These are phyloP conservation scores for Oscheius sp. DNA, from an alignment of 2,888 invertebrate species.

Conservation along the genomic window DNA sequence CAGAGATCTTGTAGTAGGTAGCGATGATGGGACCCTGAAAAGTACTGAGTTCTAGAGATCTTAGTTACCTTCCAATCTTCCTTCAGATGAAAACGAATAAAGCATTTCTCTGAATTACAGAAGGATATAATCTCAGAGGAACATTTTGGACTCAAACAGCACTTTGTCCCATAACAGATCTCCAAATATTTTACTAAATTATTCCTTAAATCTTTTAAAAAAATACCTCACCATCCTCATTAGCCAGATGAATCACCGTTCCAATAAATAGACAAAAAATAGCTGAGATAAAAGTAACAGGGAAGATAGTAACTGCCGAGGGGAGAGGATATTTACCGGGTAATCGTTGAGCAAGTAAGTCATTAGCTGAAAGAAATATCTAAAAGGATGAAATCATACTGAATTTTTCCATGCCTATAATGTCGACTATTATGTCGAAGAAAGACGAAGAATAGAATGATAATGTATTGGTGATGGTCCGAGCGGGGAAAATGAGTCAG, in stretches of 20 bases:
- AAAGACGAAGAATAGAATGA: too few species aligned
- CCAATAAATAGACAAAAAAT: conserved; percentile 4
- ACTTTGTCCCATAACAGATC: neutral
- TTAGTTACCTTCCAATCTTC: neutral
- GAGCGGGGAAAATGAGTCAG: too few species aligned
- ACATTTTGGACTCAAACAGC: neutral
- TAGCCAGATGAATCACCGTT: neutral
- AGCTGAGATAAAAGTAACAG: neutral
- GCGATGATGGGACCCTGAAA: neutral
- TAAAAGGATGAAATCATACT: too few species aligned
- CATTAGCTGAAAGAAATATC: neutral
- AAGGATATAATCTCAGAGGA: too few species aligned
- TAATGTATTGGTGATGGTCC: too few species aligned
- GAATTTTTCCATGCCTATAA: too few species aligned
- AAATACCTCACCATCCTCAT: neutral
- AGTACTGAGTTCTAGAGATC: neutral
- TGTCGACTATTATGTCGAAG: too few species aligned
- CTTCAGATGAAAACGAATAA: neutral
- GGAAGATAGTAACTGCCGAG: neutral
- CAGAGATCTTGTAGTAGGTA: neutral
- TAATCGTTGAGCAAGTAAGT: neutral
- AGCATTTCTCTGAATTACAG: too few species aligned
- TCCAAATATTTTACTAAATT: neutral
- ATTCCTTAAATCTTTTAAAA: neutral
- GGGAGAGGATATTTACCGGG: neutral